Evolutionary conservation across 2,888 invertebrate species (phyloP).

Genomic region (Ormyrus labotus): DNA sequence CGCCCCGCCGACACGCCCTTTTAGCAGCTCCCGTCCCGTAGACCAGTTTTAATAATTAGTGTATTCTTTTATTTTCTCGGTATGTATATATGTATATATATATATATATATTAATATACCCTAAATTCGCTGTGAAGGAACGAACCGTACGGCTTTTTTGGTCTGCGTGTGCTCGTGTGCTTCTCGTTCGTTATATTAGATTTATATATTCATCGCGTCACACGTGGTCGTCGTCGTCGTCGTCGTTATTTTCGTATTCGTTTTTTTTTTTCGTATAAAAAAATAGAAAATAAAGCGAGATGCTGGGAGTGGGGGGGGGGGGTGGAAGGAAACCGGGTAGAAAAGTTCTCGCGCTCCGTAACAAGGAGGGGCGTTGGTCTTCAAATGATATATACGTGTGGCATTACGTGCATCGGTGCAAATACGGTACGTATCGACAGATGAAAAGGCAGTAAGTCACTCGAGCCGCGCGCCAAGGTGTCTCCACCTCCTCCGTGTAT

Average conservation of each 20-base stretch:
- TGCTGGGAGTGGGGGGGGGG: too few species aligned
- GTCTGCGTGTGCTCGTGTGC: constrained; percentile 19
- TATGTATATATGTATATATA: not conserved
- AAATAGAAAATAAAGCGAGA: constrained; percentile 27
- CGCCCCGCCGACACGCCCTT: too few species aligned
- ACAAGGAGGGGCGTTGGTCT: not conserved
- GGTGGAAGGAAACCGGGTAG: not conserved
- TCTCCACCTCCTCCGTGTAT: not conserved
- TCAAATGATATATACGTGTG: not conserved
- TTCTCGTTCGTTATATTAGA: not conserved
- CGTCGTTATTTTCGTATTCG: not conserved
- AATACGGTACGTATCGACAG: constrained; percentile 38
- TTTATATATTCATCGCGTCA: not conserved
- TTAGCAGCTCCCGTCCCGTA: not conserved
- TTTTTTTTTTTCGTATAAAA: constrained; percentile 26
- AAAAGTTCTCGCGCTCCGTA: constrained; percentile 6
- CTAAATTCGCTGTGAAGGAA: constrained; percentile 31
- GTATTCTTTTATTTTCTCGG: not conserved
- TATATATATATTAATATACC: constrained; percentile 17
- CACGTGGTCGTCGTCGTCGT: not conserved
- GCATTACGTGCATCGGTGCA: not conserved
- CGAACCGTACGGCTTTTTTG: constrained; percentile 31
- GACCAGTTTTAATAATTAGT: too few species aligned
- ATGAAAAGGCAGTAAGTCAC: constrained; percentile 50
- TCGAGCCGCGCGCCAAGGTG: constrained; percentile 19